Evolutionary conservation across 2,888 invertebrate genomes (phyloP), one percentile per base, ranked within the genome.

Genomic region (Dryocosmus kuriphilus): DNA sequence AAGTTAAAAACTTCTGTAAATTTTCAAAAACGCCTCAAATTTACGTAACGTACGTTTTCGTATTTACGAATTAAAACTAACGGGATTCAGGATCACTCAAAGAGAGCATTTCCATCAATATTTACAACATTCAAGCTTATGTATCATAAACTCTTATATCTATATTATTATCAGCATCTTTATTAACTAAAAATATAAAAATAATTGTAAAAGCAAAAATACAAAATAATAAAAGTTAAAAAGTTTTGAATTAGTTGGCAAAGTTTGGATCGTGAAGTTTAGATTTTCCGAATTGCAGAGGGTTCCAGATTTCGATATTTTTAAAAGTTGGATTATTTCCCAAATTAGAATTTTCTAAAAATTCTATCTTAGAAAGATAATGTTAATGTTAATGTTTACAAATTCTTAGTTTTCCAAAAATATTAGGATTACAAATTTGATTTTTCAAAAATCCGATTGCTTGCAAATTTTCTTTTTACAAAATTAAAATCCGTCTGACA

Each of bases 231-330:
- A 30, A 67, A 24, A 67, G 4, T 62, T 74, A 16, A 41, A 41
- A 41, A 30, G 51, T 60, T 27, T 55, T 22, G 51, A 55, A 55
- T 22, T 38, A 35, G 51, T 79, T 76, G 73, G 77, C 63, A 74
- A 75, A 80, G 73, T 67, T 77, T 16, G 16, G 41, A 6, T 11
- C 16, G 5, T 41, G 16, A 41, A 41, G 6, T 5, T 16, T 41
- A 4, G 41, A 41, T 5, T 41, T 41, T 41, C 16, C 6, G 16
- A 16, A 41, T 41, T 41, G 16, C 2, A 0, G 41, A 41, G 5
- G 41, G 16, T 41, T 41, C 41, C 16, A 38, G 11, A 38, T 1
- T 41, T 2, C 4, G 16, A 2, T 41, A 5, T 41, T 41, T 16
- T 41, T 41, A 2, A 16, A 41, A 0, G 16, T 41, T 41, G 41